Conservation (phyloP, 2,797 vertebrate genomes). For the Serranus cabrilla region DNA sequence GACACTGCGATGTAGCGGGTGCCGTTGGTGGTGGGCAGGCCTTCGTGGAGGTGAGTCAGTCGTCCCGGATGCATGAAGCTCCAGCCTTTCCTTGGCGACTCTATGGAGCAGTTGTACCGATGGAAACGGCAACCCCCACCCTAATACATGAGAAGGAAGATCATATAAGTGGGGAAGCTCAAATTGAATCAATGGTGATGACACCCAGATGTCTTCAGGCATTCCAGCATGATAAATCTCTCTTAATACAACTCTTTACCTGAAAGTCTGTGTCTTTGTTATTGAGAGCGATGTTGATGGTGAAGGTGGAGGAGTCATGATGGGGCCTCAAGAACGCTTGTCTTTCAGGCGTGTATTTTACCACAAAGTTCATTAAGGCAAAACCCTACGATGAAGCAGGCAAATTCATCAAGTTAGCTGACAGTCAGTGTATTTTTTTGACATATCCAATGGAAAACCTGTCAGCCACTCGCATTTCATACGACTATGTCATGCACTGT, state of each 20-base stretch:
- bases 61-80: constrained; percentile 98
- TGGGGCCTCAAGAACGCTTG: constrained; percentile 94
- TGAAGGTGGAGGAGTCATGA: constrained; percentile 98
- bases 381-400: constrained; percentile 85
- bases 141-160: constrained; percentile 70
- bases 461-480: background rate
- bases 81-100: constrained; percentile 97
- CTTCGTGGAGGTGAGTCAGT: constrained; percentile 97
- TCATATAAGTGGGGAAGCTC: background rate
- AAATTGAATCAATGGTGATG: background rate
- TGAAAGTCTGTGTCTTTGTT: constrained; percentile 94
- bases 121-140: constrained; percentile 97
- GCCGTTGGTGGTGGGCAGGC: constrained; percentile 95
- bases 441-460: background rate
- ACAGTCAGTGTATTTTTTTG: constrained; percentile 6
- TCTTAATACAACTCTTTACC: constrained; percentile 74
- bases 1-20: constrained; percentile 98
- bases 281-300: constrained; percentile 98
- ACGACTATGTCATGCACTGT: background rate
- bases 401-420: constrained; percentile 16
- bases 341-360: constrained; percentile 94
- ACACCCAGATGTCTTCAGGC: background rate
- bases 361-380: constrained; percentile 96
- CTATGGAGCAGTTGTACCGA: constrained; percentile 96
- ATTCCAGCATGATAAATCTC: background rate